These are phyloP conservation scores for Loriculus beryllinus DNA, from an alignment of 2,797 vertebrate species.

Conservation along the genomic window DNA sequence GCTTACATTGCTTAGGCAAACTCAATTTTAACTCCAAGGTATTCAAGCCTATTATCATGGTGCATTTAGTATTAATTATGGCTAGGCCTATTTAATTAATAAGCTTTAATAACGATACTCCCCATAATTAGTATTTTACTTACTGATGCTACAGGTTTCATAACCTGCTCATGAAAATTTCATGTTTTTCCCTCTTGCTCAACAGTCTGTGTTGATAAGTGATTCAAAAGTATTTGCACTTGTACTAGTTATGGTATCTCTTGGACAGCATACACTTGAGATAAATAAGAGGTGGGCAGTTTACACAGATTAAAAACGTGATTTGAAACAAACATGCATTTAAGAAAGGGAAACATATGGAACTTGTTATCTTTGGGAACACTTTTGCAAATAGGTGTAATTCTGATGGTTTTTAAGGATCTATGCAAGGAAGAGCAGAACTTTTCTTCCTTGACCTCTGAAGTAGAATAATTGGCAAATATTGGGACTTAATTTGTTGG, in stretches of 20 bases:
- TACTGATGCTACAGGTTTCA: neutral
- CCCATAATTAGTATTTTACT: neutral
- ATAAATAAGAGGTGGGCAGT: slow-evolving; percentile 65
- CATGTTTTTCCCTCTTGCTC: neutral
- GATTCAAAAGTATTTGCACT: slow-evolving; percentile 16
- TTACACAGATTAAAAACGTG: slow-evolving; percentile 68
- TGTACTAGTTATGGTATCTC: slow-evolving; percentile 35
- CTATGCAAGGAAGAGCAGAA: slow-evolving; percentile 42
- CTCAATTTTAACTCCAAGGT: neutral
- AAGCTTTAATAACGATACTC: neutral
- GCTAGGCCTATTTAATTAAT: neutral
- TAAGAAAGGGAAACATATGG: slow-evolving; percentile 73
- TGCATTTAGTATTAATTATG: neutral
- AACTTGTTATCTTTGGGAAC: slow-evolving; percentile 69
- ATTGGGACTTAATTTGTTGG: slow-evolving; percentile 50
- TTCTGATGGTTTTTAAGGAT: slow-evolving; percentile 57
- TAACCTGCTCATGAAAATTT: neutral
- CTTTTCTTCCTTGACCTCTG: slow-evolving; percentile 56
- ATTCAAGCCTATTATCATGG: neutral
- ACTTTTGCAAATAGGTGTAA: slow-evolving; percentile 44
- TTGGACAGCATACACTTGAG: slow-evolving; percentile 31
- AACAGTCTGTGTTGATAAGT: neutral
- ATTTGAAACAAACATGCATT: slow-evolving; percentile 71
- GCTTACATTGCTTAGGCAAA: neutral
- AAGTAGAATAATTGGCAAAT: slow-evolving; percentile 58